Percentiles rank a stretch among this genome's conserved stretches.
These are phyloP conservation scores for Chaetorhynchus papuensis DNA, from an alignment of 2,113 vertebrate species.

Conservation along the genomic window DNA sequence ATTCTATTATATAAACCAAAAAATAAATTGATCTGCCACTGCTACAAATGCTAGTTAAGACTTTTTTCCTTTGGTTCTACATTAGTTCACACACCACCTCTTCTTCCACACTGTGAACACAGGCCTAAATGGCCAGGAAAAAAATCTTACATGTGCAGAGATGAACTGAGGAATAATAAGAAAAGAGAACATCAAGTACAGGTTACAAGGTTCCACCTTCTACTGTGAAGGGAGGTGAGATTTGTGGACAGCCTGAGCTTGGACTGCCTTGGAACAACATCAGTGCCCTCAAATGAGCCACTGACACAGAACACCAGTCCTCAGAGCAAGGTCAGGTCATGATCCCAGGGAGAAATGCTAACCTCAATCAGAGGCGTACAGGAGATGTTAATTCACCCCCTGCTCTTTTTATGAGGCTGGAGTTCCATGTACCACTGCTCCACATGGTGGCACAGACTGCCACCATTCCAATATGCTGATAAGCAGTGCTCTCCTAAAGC, in stretches of 20 bases:
- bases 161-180: not conserved
- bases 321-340: not conserved
- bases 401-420: not conserved
- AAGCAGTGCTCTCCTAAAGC: not conserved
- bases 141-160: not conserved
- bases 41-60: not conserved
- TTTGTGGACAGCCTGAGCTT: not conserved
- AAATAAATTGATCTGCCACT: not conserved
- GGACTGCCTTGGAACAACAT: not conserved
- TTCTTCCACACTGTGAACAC: rapidly evolving
- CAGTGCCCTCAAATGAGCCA: not conserved
- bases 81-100: not conserved
- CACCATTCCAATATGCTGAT: not conserved
- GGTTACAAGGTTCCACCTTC: not conserved
- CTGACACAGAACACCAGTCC: not conserved
- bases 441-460: not conserved
- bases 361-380: not conserved
- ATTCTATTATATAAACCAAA: not conserved
- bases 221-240: not conserved
- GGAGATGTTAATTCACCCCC: not conserved
- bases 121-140: not conserved
- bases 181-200: not conserved
- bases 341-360: not conserved
- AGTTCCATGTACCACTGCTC: not conserved
- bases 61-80: not conserved